A percentile compares a stretch with the other conserved stretches of the same genome.
Evolutionary conservation across 1,140 invertebrate genomes (phyloP).

Genomic region (Dreissena rostriformis): DNA sequence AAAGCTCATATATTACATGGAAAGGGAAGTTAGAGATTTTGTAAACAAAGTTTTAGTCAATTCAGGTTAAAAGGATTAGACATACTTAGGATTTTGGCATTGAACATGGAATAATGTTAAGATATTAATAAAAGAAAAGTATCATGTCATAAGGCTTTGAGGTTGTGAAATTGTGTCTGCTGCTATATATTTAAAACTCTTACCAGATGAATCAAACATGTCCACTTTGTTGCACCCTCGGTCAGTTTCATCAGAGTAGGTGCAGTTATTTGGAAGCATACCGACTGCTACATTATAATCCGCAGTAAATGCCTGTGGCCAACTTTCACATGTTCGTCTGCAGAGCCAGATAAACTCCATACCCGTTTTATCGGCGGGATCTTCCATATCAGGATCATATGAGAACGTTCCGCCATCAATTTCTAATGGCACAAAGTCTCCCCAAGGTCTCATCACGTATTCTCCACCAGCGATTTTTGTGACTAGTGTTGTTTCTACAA

Average conservation of each 20-base stretch:
- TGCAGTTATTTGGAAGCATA: conserved; percentile 40
- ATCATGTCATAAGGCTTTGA: too few relatives aligned
- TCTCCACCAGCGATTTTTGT: conserved; percentile 59
- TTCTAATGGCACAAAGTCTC: conserved; percentile 38
- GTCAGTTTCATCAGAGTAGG: conserved; percentile 31
- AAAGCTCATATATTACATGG: too few relatives aligned
- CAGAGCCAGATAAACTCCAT: conserved; percentile 67
- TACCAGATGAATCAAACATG: conserved; percentile 57
- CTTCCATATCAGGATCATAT: conserved; percentile 61
- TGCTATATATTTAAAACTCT: not conserved
- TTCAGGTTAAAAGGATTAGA: too few relatives aligned
- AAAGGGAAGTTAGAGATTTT: too few relatives aligned
- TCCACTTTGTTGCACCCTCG: conserved; percentile 61
- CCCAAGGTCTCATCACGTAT: conserved; percentile 53
- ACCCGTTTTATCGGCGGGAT: conserved; percentile 54
- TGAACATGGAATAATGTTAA: too few relatives aligned
- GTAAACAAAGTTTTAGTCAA: too few relatives aligned
- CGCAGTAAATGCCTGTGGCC: conserved; percentile 54
- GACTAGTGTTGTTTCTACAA: conserved; percentile 55
- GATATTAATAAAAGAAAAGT: too few relatives aligned
- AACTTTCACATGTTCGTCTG: conserved; percentile 62
- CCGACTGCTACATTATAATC: conserved; percentile 32
- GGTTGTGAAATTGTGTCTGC: too few relatives aligned
- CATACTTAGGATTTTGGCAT: too few relatives aligned
- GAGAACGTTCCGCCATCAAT: conserved; percentile 53